These are phyloP conservation scores for Gallinago undulata DNA, from an alignment of 2,113 vertebrate species.

Conservation along the genomic window DNA sequence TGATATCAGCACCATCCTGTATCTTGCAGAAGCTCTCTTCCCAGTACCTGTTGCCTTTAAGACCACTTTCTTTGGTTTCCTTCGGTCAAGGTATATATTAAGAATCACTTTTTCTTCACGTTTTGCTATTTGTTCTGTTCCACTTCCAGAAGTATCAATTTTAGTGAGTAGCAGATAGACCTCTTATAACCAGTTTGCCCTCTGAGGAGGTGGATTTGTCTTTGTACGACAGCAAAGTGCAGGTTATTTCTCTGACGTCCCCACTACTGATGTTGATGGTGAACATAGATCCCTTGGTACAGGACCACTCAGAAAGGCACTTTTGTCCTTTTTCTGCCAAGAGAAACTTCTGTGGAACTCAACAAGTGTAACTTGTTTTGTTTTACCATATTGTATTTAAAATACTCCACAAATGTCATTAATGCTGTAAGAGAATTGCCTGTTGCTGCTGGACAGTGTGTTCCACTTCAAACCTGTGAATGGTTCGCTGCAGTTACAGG, in stretches of 20 bases:
- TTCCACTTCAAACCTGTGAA: slow-evolving; percentile 40
- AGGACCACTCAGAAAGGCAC: slow-evolving; percentile 19
- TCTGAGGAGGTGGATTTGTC: not conserved
- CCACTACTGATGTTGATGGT: not conserved
- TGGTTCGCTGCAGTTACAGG: not conserved
- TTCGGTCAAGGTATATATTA: not conserved
- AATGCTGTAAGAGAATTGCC: not conserved
- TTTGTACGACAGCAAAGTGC: not conserved
- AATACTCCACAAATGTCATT: not conserved
- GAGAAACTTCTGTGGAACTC: slow-evolving; percentile 23
- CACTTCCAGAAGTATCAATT: not conserved
- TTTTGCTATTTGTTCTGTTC: not conserved
- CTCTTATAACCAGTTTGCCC: not conserved
- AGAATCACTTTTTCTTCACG: not conserved
- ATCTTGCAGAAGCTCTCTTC: not conserved
- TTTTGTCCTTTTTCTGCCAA: slow-evolving; percentile 1
- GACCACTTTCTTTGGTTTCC: not conserved
- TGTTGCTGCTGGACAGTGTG: slow-evolving; percentile 62
- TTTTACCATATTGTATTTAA: slow-evolving; percentile 36
- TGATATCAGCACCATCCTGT: not conserved
- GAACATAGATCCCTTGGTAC: not conserved
- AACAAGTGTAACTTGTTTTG: slow-evolving; percentile 13
- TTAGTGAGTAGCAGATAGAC: not conserved
- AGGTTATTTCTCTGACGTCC: not conserved
- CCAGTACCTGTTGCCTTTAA: not conserved